Conservation (phyloP, 2,797 vertebrate genomes). For the Urophycis tenuis region DNA sequence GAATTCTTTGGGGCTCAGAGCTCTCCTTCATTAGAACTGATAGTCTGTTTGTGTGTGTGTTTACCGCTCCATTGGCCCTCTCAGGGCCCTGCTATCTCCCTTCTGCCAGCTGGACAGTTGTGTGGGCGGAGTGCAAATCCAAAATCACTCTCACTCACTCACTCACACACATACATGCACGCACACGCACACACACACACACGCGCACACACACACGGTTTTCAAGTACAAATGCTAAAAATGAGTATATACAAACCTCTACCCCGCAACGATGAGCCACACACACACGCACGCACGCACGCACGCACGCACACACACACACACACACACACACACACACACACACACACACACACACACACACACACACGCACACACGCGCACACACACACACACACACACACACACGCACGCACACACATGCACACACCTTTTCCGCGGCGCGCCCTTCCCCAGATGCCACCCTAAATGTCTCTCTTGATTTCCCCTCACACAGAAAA, state of each 20-base stretch:
- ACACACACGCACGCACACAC: constrained; percentile 15
- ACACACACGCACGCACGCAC: constrained; percentile 27
- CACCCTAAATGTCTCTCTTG: constrained; percentile 44
- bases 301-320: constrained; percentile 18
- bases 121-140: constrained; percentile 47
- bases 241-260: constrained; percentile 14
- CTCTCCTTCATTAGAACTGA: constrained; percentile 59
- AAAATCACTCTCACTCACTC: constrained; percentile 55
- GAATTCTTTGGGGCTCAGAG: constrained; percentile 43
- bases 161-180: constrained; percentile 66
- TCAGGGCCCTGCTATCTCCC: constrained; percentile 59
- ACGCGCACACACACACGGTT: constrained; percentile 25
- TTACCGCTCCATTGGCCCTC: constrained; percentile 55
- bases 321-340: constrained; percentile 11
- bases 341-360: constrained; percentile 3
- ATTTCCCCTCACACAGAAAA: constrained; percentile 43
- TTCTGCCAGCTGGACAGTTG: constrained; percentile 68
- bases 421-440: constrained; percentile 22
- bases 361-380: constrained; percentile 26
- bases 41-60: constrained; percentile 59
- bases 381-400: constrained; percentile 11
- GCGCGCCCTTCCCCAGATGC: constrained; percentile 32
- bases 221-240: constrained; percentile 19
- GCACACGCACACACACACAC: constrained; percentile 18
- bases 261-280: constrained; percentile 13